Evolutionary conservation across 2,113 vertebrate genomes (phyloP).

Genomic region (Bothrops jararaca): DNA sequence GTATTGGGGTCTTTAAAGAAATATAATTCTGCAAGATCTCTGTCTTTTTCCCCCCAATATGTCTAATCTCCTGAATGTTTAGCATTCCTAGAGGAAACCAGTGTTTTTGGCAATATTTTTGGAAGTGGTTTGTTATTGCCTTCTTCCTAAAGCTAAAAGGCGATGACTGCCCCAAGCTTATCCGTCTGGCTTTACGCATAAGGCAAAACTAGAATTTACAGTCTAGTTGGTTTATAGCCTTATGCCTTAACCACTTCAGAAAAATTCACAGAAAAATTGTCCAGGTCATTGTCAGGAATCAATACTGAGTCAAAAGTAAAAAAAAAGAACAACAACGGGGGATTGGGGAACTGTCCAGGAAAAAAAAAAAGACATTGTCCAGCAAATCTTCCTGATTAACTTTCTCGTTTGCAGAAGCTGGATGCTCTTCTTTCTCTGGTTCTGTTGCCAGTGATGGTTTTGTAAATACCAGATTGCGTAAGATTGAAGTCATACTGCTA

Average conservation of each 20-base stretch:
- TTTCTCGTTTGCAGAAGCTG: neutral
- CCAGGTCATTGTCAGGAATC: neutral
- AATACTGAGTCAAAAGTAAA: neutral
- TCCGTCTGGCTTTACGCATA: neutral
- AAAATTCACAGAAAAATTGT: neutral
- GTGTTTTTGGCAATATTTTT: neutral
- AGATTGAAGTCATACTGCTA: neutral
- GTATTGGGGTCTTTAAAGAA: neutral
- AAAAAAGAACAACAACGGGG: neutral
- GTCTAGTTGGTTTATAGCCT: neutral
- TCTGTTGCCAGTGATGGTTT: neutral
- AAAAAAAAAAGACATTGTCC: neutral
- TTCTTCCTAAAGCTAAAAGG: neutral
- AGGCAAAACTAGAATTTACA: neutral
- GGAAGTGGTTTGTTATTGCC: neutral
- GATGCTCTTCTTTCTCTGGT: neutral
- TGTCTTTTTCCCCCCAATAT: neutral
- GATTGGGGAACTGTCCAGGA: neutral
- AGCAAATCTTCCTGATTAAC: neutral
- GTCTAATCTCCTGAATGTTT: too few relatives aligned
- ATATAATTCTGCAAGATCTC: neutral
- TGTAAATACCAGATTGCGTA: neutral
- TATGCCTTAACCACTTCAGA: neutral
- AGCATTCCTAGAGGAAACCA: neutral
- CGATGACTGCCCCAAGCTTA: neutral